Evolutionary conservation across 53 echinoderm and acorn worm species (phyloP), one percentile per base, ranked within the genome.

Genomic region (Astropecten irregularis): DNA sequence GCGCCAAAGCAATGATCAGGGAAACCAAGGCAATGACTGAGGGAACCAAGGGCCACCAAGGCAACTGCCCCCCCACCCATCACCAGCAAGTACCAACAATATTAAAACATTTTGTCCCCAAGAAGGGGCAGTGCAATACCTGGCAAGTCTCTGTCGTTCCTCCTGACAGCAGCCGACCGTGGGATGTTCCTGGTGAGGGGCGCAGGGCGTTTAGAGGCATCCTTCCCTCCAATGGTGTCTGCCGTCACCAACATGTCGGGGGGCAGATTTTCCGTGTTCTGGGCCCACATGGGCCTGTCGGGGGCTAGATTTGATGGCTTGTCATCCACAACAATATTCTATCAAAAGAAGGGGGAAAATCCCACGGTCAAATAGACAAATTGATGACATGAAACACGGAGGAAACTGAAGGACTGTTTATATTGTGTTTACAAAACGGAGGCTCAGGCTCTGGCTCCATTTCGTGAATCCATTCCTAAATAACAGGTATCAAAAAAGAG

Each of bases 201-300:
- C 33, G 72, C 59, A 3, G 84, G 91, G 55, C 91, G 57, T 21
- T 77, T 51, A 27, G 91, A 86, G 33, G 87, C 91, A 83, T 91
- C 91, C n/a, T 71, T 83, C 0, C 91, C 91, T 9, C 86, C 86
- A 26, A 91, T 57, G 0, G 84, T 83, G 56, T 91, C 84, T 26
- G 91, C 77, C 1, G 57, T 83, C n/a, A 74, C 69, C 42, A 58
- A 11, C 42, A 33, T 71, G 26, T 83, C 86, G 9, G 61, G 61
- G 3, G 62, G 49, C 20, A 79, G 20, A 40, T 83, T 83, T 42
- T 77, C 77, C 13, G 49, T 51, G 19, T 85, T 77, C 56, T 88
- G 84, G 20, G 93, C 93, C 93, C 93, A 93, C 63, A 84, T 81
- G 9, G 93, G 93, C 19, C 91, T 67, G 76, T 67, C 67, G 1